Conservation (phyloP, 2,797 vertebrate genomes). For the Bucorvus abyssinicus region DNA sequence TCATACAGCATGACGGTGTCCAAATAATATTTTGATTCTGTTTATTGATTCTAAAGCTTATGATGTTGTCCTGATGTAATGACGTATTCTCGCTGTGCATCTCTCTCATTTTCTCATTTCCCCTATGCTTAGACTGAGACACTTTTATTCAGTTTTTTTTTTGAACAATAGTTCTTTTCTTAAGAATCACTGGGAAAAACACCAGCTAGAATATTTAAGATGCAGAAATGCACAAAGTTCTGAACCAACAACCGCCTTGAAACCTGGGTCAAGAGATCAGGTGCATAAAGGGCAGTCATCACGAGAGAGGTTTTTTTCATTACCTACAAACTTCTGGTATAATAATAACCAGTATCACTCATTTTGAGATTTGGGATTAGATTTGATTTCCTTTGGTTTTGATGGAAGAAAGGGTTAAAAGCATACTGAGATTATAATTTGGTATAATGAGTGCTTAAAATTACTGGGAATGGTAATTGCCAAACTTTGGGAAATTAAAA, state of each 20-base stretch:
- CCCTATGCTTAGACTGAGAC: background rate
- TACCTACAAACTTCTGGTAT: slow-evolving; percentile 52
- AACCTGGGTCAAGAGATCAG: slow-evolving; percentile 71
- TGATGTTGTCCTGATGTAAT: slow-evolving; percentile 16
- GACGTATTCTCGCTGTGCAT: background rate
- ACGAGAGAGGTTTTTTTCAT: slow-evolving; percentile 21
- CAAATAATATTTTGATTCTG: slow-evolving; percentile 6
- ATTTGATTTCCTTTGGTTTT: background rate
- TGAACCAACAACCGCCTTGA: slow-evolving; percentile 60
- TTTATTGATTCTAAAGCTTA: slow-evolving; percentile 36
- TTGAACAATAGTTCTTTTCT: slow-evolving; percentile 11
- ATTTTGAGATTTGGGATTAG: background rate
- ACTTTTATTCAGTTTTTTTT: background rate
- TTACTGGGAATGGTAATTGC: background rate
- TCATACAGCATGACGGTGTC: background rate
- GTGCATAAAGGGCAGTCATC: slow-evolving; percentile 61
- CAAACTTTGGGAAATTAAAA: background rate
- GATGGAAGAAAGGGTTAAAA: background rate
- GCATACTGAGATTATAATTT: background rate
- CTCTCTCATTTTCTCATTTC: slow-evolving; percentile 9
- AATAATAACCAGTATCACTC: slow-evolving; percentile 19
- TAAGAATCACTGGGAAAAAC: slow-evolving; percentile 17
- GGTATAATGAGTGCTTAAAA: background rate
- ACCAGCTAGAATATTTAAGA: slow-evolving; percentile 57
- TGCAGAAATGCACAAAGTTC: slow-evolving; percentile 46